A percentile compares a stretch with the other conserved stretches of the same genome.
phyloP scores from a whole-genome alignment of 1,140 invertebrate genomes.

The Cydia amplana region DNA sequence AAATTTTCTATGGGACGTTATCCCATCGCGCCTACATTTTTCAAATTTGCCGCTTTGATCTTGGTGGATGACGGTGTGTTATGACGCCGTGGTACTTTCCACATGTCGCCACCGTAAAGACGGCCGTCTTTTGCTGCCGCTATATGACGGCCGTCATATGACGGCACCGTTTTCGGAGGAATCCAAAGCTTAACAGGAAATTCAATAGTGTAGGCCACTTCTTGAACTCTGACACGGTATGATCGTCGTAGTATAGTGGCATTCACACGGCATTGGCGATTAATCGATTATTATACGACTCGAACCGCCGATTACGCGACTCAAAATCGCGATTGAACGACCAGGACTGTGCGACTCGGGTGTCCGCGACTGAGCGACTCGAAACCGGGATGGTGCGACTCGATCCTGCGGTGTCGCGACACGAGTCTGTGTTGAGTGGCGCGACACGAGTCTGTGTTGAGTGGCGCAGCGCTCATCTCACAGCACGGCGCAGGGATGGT shows the following conservation, averaged over 20 bases:
- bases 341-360: background rate
- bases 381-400: background rate
- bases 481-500: conserved; percentile 56
- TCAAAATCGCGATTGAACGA: no score
- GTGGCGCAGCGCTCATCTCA: conserved; percentile 45
- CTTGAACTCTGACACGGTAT: background rate
- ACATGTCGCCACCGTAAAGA: no score
- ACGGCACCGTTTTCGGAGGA: no score
- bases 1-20: no score
- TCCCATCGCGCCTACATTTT: no score
- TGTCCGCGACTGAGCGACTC: background rate
- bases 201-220: conserved; percentile 5
- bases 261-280: background rate
- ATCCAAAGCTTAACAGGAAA: no score
- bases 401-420: background rate
- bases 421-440: conserved; percentile 1
- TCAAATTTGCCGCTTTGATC: no score
- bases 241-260: background rate
- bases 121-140: no score
- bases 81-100: no score
- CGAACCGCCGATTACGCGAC: background rate
- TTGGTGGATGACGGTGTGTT: no score
- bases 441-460: background rate
- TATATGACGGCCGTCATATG: no score
- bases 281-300: background rate